Percentiles rank a stretch among this genome's conserved stretches.
Conservation (phyloP, 2,113 vertebrate species). For the Chaetura pelagica region DNA sequence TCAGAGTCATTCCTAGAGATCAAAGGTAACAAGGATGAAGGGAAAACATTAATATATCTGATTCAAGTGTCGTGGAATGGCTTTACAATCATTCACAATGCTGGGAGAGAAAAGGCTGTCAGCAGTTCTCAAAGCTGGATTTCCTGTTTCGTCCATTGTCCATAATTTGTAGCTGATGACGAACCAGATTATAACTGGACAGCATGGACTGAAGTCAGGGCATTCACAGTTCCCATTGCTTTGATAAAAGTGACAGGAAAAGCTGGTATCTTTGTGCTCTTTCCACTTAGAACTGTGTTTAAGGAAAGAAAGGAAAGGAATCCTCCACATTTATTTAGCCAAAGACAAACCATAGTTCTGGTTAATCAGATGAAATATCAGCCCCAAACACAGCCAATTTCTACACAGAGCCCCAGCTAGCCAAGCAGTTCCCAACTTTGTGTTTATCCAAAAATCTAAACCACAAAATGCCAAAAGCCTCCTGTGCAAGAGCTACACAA, state of each 20-base stretch:
- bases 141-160: neutral
- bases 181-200: neutral
- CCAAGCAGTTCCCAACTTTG: neutral
- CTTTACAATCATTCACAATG: neutral
- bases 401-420: no score
- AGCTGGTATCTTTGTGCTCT: neutral
- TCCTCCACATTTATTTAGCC: neutral
- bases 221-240: neutral
- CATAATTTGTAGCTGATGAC: neutral
- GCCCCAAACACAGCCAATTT: neutral
- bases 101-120: neutral
- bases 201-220: neutral
- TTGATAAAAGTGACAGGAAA: neutral
- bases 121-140: neutral
- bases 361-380: neutral
- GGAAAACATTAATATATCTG: neutral
- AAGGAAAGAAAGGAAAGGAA: neutral
- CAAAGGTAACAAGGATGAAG: neutral
- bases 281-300: neutral
- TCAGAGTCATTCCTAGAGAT: neutral
- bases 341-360: neutral
- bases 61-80: neutral
- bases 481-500: neutral
- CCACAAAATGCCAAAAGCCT: neutral
- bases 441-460: neutral